A percentile compares a stretch with the other conserved stretches of the same genome.
These are phyloP conservation scores for Amblyteles armatorius DNA, from an alignment of 2,888 invertebrate species.

Conservation along the genomic window DNA sequence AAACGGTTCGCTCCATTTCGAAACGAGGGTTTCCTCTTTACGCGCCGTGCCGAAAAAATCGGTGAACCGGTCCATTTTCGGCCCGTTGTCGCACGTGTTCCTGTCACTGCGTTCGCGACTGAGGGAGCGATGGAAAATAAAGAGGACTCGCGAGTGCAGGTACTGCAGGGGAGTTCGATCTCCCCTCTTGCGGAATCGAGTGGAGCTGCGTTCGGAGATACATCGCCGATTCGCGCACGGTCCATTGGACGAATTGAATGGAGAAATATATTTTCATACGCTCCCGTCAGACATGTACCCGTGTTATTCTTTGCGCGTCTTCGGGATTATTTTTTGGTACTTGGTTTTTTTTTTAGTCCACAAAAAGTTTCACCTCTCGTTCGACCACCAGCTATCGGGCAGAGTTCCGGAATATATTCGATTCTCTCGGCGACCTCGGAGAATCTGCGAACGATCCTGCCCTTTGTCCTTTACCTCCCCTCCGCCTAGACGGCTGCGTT, in stretches of 20 bases:
- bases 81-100: not conserved
- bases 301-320: slow-evolving; percentile 7
- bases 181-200: not conserved
- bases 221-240: slow-evolving; percentile 33
- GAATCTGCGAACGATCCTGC: slow-evolving; percentile 16
- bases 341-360: not conserved
- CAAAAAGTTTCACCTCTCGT: slow-evolving; percentile 31
- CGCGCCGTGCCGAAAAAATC: too few relatives aligned
- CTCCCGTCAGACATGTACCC: not conserved
- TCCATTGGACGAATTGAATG: slow-evolving; percentile 30
- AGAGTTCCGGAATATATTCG: slow-evolving; percentile 29
- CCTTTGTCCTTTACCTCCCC: slow-evolving; percentile 9
- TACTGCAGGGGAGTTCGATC: slow-evolving; percentile 21
- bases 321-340: slow-evolving; percentile 32
- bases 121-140: not conserved
- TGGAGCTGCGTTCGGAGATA: not conserved
- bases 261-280: slow-evolving; percentile 30
- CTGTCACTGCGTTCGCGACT: slow-evolving; percentile 5
- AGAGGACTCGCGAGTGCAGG: not conserved
- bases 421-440: slow-evolving; percentile 24
- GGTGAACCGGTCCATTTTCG: too few relatives aligned
- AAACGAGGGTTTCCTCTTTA: too few relatives aligned
- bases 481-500: slow-evolving; percentile 3
- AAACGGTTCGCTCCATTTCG: too few relatives aligned
- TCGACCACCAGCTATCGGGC: slow-evolving; percentile 2